Evolutionary conservation across 2,113 vertebrate genomes (phyloP).

Genomic region (Mola mola): DNA sequence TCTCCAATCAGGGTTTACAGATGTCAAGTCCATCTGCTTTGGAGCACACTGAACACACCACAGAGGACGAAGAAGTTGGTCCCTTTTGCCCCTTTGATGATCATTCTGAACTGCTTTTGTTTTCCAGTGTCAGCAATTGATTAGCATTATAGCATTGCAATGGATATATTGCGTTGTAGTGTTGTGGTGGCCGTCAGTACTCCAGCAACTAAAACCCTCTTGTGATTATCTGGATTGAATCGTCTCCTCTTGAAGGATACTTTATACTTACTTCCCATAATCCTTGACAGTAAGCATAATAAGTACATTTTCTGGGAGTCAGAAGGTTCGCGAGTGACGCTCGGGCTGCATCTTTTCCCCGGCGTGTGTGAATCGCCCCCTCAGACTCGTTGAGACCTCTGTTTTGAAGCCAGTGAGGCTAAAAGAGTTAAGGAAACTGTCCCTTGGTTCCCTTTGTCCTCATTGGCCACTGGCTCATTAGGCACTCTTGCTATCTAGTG

Average conservation of each 20-base stretch:
- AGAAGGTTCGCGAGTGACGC: slow-evolving; percentile 15
- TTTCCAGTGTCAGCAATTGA: slow-evolving; percentile 11
- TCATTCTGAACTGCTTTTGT: slow-evolving; percentile 17
- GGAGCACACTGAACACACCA: slow-evolving; percentile 26
- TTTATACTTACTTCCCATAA: slow-evolving; percentile 1
- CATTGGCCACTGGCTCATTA: slow-evolving; percentile 43
- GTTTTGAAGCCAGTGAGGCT: slow-evolving; percentile 29
- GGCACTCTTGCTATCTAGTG: slow-evolving; percentile 62
- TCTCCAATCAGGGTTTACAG: slow-evolving; percentile 45
- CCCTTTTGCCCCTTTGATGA: slow-evolving; percentile 14
- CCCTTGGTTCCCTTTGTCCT: slow-evolving; percentile 17
- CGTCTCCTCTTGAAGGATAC: slow-evolving; percentile 25
- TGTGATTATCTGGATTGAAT: slow-evolving; percentile 26
- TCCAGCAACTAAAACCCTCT: slow-evolving; percentile 12
- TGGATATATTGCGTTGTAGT: slow-evolving; percentile 10
- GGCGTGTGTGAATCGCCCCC: slow-evolving; percentile 11
- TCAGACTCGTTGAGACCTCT: slow-evolving; percentile 24
- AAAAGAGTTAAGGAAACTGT: slow-evolving; percentile 24
- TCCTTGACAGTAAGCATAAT: slow-evolving; percentile 9
- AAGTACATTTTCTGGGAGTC: slow-evolving; percentile 42
- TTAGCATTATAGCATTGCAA: slow-evolving; percentile 4
- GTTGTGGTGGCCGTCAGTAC: slow-evolving; percentile 16
- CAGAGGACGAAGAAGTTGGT: slow-evolving; percentile 17
- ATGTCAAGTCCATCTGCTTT: slow-evolving; percentile 43
- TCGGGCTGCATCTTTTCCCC: slow-evolving; percentile 10